Base-by-base conservation (phyloP, 64 coral and sea anemone species). In the Hydrozoanthus tunicans region DNA sequence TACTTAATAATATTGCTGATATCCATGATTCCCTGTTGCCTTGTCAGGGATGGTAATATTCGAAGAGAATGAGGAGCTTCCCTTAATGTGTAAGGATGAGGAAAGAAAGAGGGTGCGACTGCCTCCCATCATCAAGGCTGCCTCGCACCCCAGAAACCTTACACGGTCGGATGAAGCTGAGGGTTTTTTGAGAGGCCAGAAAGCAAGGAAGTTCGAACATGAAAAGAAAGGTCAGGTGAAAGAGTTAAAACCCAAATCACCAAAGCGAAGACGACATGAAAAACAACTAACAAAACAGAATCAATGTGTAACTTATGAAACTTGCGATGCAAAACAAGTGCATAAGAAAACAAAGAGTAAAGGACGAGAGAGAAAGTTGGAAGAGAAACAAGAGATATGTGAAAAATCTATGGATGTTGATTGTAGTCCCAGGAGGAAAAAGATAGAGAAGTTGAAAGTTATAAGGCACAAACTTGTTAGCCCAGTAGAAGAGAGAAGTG, bases 71-170 rank as follows among this genome's bases (percentile, higher is more conserved):
- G 70, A 68, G 65, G 77, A 12, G 14, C 52, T 78, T 0, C 83
- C 17, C 62, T 54, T 70, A 59, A 51, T 53, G 3, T 76, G 13
- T 76, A 73, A 88, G 69, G 84, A 88, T 58, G 84, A 88, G 54
- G 69, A 88, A 11, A 14, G 24, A 15, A 93, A 94, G 59, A 94
- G 85, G 67, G 27, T 97, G n/a, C 84, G 90, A 63, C 58, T 97
- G 51, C 95, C 95, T 11, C 95, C 95, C 13, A 97, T 97, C 66
- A 80, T 97, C 60, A 82, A 97, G 83, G 95, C 95, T 32, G 92
- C 92, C 75, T 93, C 95, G 23, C 32, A 76, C 66, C 80, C 73
- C 77, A 56, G 86, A 82, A 82, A 97, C 81, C 74, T 91, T 78
- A 24, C 81, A 69, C 13, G 78, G 81, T 82, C 68, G 0, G 70